Evolutionary conservation across 2,113 vertebrate species (phyloP).

Genomic region (Fulica atra): DNA sequence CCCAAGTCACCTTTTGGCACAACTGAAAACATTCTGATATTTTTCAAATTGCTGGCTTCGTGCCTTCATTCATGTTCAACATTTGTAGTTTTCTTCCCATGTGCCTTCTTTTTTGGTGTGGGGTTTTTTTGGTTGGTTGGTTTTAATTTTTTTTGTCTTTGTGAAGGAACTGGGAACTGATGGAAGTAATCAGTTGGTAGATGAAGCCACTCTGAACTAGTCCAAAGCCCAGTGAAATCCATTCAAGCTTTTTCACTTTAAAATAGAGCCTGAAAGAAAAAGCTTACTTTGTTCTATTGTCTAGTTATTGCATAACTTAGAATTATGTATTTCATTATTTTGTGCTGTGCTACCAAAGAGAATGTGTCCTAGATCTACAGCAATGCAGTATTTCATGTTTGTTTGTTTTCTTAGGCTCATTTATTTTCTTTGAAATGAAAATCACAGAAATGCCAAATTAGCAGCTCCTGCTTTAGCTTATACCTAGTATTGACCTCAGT

Average conservation of each 20-base stretch:
- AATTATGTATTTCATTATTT: not conserved
- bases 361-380: not conserved
- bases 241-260: not conserved
- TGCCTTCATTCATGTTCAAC: not conserved
- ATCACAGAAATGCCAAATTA: conserved; percentile 7
- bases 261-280: not conserved
- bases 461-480: not conserved
- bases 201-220: not conserved
- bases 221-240: not conserved
- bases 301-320: not conserved
- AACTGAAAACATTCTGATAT: not conserved
- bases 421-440: conserved; percentile 51
- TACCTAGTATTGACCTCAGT: not conserved
- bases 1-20: not conserved
- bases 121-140: too few relatives aligned
- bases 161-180: not conserved
- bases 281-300: not conserved
- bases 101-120: not conserved
- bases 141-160: not conserved
- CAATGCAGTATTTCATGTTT: not conserved
- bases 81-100: not conserved
- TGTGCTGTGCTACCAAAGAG: not conserved
- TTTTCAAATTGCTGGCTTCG: not conserved
- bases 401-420: not conserved
- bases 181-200: not conserved